Conservation (phyloP, 23 tunicate species). For the Ciona savignyi region DNA sequence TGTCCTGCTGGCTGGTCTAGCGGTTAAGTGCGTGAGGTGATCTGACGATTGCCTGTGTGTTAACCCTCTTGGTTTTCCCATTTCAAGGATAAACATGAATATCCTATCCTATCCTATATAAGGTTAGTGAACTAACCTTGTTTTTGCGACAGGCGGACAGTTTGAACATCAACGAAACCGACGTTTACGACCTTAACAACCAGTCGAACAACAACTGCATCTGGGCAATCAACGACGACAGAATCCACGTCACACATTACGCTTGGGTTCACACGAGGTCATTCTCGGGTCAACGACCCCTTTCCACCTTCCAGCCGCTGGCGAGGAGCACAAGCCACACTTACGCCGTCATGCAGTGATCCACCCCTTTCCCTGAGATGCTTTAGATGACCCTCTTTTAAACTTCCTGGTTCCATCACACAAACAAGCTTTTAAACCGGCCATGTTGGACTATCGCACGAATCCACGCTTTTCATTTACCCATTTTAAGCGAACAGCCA, state of each 20-base stretch:
- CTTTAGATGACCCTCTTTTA: too few species aligned
- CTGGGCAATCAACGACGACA: not conserved
- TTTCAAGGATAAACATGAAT: too few species aligned
- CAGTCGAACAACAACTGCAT: constrained; percentile 1
- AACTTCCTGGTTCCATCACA: too few species aligned
- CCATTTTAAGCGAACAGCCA: not conserved
- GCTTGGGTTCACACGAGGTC: constrained; percentile 36
- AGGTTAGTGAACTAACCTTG: not conserved
- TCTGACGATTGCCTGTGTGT: too few species aligned
- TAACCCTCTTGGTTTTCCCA: too few species aligned
- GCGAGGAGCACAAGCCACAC: not conserved
- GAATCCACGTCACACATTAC: constrained; percentile 4
- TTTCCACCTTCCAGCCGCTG: not conserved
- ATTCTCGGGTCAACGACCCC: constrained; percentile 21
- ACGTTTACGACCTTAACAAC: constrained; percentile 23
- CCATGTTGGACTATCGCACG: constrained; percentile 15
- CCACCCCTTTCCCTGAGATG: too few species aligned
- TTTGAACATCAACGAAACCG: constrained; percentile 13
- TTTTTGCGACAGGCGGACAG: constrained; percentile 5
- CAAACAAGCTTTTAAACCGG: not conserved
- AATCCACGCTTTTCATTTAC: constrained; percentile 6
- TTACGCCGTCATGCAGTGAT: constrained; percentile 10
- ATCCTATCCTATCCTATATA: too few species aligned
- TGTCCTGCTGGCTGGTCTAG: too few species aligned
- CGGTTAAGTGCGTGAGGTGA: too few species aligned